A percentile compares a stretch with the other conserved stretches of the same genome.
Evolutionary conservation across 2,113 vertebrate species (phyloP).

Genomic region (Steatornis caripensis): DNA sequence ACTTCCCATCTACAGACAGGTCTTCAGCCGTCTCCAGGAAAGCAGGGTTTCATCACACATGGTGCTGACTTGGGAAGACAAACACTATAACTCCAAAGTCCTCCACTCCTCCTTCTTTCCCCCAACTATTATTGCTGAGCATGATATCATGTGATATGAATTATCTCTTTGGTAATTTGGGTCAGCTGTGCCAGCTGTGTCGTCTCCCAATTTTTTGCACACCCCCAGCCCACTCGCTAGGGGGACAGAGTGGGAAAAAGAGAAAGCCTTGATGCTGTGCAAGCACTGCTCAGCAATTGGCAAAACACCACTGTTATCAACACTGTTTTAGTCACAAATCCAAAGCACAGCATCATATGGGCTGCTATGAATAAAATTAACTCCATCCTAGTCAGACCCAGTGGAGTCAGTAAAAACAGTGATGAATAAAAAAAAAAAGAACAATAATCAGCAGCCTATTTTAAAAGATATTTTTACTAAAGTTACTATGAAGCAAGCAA

Average conservation of each 20-base stretch:
- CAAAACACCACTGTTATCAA: background rate
- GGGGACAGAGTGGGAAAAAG: background rate
- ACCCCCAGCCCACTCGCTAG: fast-evolving
- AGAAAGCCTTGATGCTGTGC: background rate
- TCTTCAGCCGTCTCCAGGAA: background rate
- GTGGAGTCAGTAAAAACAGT: background rate
- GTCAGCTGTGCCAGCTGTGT: background rate
- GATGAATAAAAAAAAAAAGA: background rate
- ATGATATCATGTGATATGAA: no score
- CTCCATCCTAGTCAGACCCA: background rate
- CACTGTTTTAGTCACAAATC: background rate
- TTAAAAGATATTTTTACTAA: background rate
- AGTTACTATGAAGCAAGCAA: background rate
- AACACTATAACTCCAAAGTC: background rate
- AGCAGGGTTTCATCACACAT: background rate
- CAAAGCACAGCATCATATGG: background rate
- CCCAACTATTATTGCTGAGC: background rate
- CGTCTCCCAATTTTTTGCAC: background rate
- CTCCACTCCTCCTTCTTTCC: background rate
- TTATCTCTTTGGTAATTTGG: background rate
- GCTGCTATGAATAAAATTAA: background rate
- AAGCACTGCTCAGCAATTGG: background rate
- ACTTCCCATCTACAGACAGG: background rate
- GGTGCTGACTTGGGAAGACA: background rate
- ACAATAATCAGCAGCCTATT: background rate